phyloP scores from a whole-genome alignment of 2,113 vertebrate genomes.

The Meleagris gallopavo region DNA sequence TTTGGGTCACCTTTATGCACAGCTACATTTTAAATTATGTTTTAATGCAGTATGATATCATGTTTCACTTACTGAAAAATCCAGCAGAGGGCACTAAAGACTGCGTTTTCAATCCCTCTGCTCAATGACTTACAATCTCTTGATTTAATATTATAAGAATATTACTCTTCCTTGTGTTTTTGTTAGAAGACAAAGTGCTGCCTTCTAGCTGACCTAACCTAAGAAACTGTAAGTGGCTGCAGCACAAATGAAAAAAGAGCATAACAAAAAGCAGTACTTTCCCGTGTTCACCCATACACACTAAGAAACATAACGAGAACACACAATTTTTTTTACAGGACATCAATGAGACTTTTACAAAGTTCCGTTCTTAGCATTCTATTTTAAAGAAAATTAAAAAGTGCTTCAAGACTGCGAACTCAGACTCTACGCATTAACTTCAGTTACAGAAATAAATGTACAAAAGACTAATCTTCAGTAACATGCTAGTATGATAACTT shows the following conservation, averaged over 20 bases:
- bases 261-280: background rate
- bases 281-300: background rate
- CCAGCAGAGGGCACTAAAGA: constrained; percentile 81
- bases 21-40: background rate
- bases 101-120: background rate
- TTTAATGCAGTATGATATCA: background rate
- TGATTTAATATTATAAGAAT: constrained; percentile 51
- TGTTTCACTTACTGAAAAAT: background rate
- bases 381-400: background rate
- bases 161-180: constrained; percentile 9
- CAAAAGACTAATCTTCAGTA: background rate
- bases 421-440: background rate
- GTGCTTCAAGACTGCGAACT: background rate
- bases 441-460: background rate
- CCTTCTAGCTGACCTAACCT: background rate
- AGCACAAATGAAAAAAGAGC: background rate
- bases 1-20: background rate
- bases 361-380: background rate
- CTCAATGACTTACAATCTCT: background rate
- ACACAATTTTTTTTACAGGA: background rate
- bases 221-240: background rate
- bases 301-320: background rate
- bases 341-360: background rate
- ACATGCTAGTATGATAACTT: fast-evolving
- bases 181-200: background rate